Evolutionary conservation across 2,113 vertebrate genomes (phyloP).

Genomic region (Gavia stellata): DNA sequence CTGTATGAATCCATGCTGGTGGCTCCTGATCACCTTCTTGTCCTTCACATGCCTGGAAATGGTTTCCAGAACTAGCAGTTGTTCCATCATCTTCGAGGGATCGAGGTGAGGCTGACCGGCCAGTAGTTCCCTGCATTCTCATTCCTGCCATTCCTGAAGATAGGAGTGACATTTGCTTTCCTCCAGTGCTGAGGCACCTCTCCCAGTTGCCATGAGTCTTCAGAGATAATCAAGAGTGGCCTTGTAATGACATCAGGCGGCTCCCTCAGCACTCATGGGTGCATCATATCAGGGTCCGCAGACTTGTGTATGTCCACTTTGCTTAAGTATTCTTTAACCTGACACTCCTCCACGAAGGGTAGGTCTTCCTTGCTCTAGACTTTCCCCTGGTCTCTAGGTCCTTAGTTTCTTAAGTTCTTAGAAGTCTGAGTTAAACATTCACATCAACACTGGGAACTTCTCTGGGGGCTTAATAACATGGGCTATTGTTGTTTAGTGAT

Average conservation of each 20-base stretch:
- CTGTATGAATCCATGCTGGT: not conserved
- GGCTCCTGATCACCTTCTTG: not conserved
- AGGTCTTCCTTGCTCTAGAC: not conserved
- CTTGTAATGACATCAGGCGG: fast-evolving
- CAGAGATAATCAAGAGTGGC: not conserved
- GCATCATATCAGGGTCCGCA: not conserved
- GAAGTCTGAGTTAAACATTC: not conserved
- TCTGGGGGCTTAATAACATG: not conserved
- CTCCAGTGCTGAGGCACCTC: not conserved
- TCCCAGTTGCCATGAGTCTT: not conserved
- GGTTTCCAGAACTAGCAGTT: not conserved
- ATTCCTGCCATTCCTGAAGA: not conserved
- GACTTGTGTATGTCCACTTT: not conserved
- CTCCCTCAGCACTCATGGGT: not conserved
- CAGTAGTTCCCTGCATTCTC: not conserved
- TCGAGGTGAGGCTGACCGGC: fast-evolving
- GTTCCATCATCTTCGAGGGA: not conserved
- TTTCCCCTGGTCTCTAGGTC: not conserved
- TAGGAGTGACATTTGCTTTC: not conserved
- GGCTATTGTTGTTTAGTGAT: not conserved
- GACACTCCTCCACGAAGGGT: not conserved
- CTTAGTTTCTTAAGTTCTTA: not conserved
- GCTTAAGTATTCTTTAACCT: not conserved
- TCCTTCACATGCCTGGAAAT: not conserved
- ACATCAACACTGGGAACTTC: not conserved